A percentile compares a stretch with the other conserved stretches of the same genome.
These are phyloP conservation scores for Myodes glareolus DNA, from an alignment of 2,113 vertebrate genomes.

Conservation along the genomic window DNA sequence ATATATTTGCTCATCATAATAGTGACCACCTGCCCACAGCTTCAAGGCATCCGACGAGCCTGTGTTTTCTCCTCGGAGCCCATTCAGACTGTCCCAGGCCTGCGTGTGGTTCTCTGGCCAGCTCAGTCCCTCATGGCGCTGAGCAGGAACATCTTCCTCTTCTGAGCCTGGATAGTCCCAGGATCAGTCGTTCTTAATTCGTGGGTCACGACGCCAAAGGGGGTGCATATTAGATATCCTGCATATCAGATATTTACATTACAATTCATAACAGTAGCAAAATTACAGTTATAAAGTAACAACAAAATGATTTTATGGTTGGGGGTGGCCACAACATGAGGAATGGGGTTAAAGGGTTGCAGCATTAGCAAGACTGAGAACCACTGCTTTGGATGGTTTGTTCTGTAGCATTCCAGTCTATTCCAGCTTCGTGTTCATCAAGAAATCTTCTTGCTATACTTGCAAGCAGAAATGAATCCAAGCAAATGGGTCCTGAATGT, in stretches of 20 bases:
- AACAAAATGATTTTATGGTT: neutral
- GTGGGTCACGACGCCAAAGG: neutral
- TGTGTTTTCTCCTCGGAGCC: no score
- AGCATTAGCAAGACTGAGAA: neutral
- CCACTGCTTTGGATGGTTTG: neutral
- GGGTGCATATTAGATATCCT: neutral
- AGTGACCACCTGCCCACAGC: no score
- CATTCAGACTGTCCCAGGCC: no score
- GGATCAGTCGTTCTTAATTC: neutral
- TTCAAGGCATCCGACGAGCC: no score
- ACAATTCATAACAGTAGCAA: neutral
- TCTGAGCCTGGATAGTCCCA: rapidly evolving
- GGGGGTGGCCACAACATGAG: neutral
- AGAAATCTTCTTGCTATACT: neutral
- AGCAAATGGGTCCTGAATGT: neutral
- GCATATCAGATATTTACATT: neutral
- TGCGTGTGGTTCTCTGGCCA: no score
- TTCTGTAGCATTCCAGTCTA: neutral
- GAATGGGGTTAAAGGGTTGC: neutral
- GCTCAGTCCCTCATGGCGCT: no score
- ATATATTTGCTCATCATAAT: neutral
- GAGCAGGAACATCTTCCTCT: neutral
- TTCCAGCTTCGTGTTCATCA: neutral
- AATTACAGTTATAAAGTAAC: neutral
- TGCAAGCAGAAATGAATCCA: neutral